Percentiles rank a stretch among this genome's conserved stretches.
Evolutionary conservation across 2,113 vertebrate genomes (phyloP).

Genomic region (Phocoena sinus): DNA sequence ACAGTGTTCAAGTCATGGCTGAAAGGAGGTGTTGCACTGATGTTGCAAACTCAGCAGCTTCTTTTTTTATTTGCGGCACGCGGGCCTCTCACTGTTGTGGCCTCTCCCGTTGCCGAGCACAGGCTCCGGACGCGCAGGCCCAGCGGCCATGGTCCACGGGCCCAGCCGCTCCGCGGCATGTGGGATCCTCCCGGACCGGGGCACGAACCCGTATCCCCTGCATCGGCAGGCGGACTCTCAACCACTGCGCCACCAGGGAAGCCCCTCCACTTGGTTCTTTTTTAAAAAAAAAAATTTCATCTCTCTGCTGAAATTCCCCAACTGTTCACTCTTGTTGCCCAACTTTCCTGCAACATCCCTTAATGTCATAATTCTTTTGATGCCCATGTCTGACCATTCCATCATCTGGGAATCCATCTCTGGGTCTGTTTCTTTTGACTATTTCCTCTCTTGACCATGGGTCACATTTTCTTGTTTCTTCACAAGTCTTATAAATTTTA

Average conservation of each 20-base stretch:
- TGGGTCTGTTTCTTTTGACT: not conserved
- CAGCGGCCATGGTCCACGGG: no score
- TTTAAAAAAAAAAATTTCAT: not conserved
- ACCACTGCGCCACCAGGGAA: no score
- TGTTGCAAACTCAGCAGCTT: not conserved
- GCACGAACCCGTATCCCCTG: no score
- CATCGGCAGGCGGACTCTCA: no score
- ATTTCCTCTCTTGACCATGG: not conserved
- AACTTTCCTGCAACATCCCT: not conserved
- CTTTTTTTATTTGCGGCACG: not conserved
- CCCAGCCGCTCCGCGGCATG: no score
- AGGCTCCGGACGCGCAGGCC: no score
- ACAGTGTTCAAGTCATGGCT: not conserved
- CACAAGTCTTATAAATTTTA: not conserved
- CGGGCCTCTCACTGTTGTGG: fast-evolving
- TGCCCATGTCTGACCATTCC: not conserved
- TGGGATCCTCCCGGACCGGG: no score
- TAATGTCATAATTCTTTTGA: not conserved
- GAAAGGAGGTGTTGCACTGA: not conserved
- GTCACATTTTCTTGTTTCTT: not conserved
- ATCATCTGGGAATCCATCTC: not conserved
- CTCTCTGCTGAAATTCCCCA: not conserved
- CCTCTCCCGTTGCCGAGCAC: no score
- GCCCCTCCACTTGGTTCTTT: not conserved
- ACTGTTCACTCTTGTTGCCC: not conserved